A percentile compares a stretch with the other conserved stretches of the same genome.
These are phyloP conservation scores for Scolopax bukidnonensis DNA, from an alignment of 2,797 vertebrate species.

Conservation along the genomic window DNA sequence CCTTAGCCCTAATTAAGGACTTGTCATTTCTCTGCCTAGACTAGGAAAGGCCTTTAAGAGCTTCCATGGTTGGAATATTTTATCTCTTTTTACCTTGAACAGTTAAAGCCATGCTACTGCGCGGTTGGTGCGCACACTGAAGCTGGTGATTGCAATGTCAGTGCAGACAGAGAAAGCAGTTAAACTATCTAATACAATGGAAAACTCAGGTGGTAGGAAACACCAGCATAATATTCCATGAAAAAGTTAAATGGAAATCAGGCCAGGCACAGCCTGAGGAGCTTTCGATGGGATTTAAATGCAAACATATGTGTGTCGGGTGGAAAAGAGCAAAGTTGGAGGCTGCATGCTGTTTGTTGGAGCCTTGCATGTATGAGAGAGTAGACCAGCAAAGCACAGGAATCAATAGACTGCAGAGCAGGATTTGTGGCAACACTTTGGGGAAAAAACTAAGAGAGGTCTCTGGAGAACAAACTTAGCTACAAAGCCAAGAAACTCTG, in stretches of 20 bases:
- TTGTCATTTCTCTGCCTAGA: not conserved
- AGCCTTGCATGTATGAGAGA: not conserved
- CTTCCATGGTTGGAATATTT: not conserved
- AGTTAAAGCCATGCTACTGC: not conserved
- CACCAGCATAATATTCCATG: not conserved
- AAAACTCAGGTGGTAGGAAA: not conserved
- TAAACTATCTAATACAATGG: not conserved
- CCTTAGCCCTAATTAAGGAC: not conserved
- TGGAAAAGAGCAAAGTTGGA: not conserved
- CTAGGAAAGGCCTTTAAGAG: not conserved
- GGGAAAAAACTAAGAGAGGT: not conserved
- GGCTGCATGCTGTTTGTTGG: not conserved
- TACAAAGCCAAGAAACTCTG: not conserved
- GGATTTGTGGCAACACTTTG: not conserved
- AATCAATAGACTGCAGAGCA: not conserved
- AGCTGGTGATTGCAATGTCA: not conserved
- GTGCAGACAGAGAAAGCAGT: not conserved
- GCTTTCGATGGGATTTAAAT: not conserved
- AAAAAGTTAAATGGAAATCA: not conserved
- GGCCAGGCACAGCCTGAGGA: not conserved
- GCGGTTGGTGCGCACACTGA: not conserved
- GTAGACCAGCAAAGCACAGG: not conserved
- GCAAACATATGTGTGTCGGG: not conserved
- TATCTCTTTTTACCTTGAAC: not conserved
- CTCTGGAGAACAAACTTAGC: not conserved